Conservation (phyloP, 2,888 invertebrate species). For the Athripsodes cinereus region DNA sequence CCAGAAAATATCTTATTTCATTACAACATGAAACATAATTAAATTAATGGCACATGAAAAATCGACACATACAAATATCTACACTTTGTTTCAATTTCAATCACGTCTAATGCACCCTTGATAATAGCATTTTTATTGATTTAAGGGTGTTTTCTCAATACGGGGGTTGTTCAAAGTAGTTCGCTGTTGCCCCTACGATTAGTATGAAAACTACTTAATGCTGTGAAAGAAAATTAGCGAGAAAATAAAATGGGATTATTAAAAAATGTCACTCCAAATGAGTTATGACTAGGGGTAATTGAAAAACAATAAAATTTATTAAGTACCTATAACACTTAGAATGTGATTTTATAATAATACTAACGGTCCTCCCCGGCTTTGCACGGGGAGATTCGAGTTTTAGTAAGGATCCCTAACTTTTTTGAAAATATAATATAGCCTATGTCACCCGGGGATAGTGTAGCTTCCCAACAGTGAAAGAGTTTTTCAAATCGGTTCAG, state of each 20-base stretch:
- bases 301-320: slow-evolving; percentile 1
- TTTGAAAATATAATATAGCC: no score
- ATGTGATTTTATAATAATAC: no score
- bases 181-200: background rate
- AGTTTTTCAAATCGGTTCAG: no score
- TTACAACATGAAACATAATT: background rate
- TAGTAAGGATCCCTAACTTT: no score
- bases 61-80: no score
- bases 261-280: background rate
- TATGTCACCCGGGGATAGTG: no score
- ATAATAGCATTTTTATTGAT: background rate
- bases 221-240: background rate
- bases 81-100: background rate
- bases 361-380: no score
- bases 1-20: no score
- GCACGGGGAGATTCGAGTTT: no score
- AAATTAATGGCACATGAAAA: background rate
- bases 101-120: background rate
- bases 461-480: no score
- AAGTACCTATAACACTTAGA: no score
- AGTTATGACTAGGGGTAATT: background rate
- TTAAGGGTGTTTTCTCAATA: background rate
- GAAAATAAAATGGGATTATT: background rate
- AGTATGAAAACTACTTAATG: background rate
- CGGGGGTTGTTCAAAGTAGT: background rate